phyloP scores from a whole-genome alignment of 1,140 invertebrate species.

The Lutraria rhynchaena region DNA sequence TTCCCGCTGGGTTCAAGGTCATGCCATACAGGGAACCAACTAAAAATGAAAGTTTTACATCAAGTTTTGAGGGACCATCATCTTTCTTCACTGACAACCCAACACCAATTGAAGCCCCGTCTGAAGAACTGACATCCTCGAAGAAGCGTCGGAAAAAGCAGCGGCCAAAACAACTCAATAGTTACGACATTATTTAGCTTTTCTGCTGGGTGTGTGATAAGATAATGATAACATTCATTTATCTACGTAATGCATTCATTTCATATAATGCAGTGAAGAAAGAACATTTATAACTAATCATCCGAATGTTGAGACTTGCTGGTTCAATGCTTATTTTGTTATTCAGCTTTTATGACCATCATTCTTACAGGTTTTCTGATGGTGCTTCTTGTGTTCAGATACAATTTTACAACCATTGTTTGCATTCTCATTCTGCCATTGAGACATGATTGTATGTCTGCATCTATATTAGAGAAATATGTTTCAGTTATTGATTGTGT shows the following conservation, averaged over 20 bases:
- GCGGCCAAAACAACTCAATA: not conserved
- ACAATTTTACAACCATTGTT: too few relatives aligned
- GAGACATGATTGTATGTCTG: too few relatives aligned
- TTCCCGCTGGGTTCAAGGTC: conserved; percentile 39
- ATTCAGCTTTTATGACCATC: too few relatives aligned
- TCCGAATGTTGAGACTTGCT: too few relatives aligned
- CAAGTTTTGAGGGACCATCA: conserved; percentile 36
- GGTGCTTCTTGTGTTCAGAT: too few relatives aligned
- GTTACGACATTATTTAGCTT: conserved; percentile 15
- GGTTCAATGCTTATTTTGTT: too few relatives aligned
- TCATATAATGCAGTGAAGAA: too few relatives aligned
- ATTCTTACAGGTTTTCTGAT: too few relatives aligned
- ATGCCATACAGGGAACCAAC: conserved; percentile 46
- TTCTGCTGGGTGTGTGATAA: not conserved
- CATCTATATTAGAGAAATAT: too few relatives aligned
- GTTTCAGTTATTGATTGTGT: too few relatives aligned
- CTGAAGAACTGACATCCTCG: not conserved
- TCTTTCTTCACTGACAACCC: conserved; percentile 45
- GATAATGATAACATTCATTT: not conserved
- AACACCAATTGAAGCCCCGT: not conserved
- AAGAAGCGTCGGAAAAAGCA: not conserved
- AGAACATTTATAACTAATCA: too few relatives aligned
- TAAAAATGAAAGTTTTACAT: conserved; percentile 38
- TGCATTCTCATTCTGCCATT: too few relatives aligned
- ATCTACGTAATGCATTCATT: not conserved